A percentile compares a stretch with the other conserved stretches of the same genome.
These are phyloP conservation scores for Todus mexicanus DNA, from an alignment of 2,797 vertebrate genomes.

Conservation along the genomic window DNA sequence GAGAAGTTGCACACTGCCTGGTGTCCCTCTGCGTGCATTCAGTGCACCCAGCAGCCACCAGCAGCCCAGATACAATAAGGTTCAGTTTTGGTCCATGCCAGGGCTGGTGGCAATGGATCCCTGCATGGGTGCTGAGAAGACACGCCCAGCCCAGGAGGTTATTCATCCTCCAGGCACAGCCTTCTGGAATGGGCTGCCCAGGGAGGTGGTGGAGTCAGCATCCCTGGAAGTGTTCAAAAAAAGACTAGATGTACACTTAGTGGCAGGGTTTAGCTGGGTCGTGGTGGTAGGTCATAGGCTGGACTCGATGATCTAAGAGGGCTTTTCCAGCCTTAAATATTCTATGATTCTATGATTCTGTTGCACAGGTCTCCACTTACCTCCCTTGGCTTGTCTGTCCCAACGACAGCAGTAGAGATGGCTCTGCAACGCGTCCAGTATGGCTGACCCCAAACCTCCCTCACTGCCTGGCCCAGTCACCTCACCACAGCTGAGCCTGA, in stretches of 20 bases:
- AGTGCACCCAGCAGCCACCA: neutral
- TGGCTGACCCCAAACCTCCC: neutral
- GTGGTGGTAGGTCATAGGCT: too few species aligned
- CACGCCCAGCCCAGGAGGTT: neutral
- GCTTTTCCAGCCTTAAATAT: too few species aligned
- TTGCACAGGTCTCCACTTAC: neutral
- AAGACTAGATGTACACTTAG: too few species aligned
- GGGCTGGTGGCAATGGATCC: neutral
- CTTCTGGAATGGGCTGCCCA: too few species aligned
- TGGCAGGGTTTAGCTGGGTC: too few species aligned
- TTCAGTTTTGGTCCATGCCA: neutral
- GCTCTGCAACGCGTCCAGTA: rapidly evolving
- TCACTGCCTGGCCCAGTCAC: neutral
- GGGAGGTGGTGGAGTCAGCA: too few species aligned
- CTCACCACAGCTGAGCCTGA: neutral
- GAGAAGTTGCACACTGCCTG: neutral
- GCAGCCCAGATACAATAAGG: neutral
- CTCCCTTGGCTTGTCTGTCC: neutral
- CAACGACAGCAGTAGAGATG: neutral
- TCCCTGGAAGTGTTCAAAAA: too few species aligned
- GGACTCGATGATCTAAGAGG: too few species aligned
- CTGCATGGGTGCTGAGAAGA: neutral
- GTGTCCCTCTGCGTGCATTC: neutral
- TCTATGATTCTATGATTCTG: too few species aligned
- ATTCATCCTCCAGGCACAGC: neutral